Conservation (phyloP, 2,888 invertebrate genomes). For the Apamea sordens region DNA sequence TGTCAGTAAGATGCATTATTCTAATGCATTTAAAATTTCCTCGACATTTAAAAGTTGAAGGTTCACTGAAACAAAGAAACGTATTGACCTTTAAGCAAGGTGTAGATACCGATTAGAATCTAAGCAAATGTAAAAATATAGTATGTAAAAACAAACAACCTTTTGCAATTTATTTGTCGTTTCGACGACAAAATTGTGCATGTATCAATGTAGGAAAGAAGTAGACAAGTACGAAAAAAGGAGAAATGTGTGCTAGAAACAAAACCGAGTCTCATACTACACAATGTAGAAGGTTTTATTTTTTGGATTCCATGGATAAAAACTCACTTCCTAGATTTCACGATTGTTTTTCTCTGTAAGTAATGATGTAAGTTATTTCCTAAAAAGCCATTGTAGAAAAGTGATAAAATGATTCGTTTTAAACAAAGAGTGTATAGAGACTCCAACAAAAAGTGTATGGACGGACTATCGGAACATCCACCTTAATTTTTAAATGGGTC, state of each 20-base stretch:
- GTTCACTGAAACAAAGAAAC: conserved; percentile 66
- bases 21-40: conserved; percentile 27
- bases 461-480: neutral
- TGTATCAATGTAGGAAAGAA: conserved; percentile 19
- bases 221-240: neutral
- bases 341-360: neutral
- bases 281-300: neutral
- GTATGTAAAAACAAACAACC: conserved; percentile 55
- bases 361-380: neutral
- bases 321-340: neutral
- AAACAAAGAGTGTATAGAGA: neutral
- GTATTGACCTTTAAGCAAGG: conserved; percentile 72
- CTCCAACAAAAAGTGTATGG: neutral
- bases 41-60: conserved; percentile 65
- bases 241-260: neutral
- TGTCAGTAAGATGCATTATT: conserved; percentile 18
- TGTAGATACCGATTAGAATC: conserved; percentile 79
- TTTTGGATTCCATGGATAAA: neutral
- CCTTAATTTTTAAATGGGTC: neutral
- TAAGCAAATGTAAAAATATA: conserved; percentile 69
- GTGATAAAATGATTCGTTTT: neutral
- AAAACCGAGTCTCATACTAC: too few species aligned
- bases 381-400: neutral
- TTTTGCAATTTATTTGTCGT: conserved; percentile 31
- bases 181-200: conserved; percentile 21